Conservation (phyloP, 2,888 invertebrate species). For the Dysmachus trigonus region DNA sequence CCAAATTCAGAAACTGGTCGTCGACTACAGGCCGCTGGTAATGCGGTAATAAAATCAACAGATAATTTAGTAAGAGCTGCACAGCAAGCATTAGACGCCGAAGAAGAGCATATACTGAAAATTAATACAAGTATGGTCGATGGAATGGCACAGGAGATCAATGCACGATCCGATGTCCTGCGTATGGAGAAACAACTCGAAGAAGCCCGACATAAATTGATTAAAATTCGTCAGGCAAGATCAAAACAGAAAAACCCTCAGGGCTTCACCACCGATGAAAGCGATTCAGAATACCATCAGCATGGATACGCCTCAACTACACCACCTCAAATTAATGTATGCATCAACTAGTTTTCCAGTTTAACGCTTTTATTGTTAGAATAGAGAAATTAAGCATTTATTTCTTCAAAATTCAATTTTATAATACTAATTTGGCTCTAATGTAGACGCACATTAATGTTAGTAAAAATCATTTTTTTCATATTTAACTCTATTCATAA, state of each 20-base stretch:
- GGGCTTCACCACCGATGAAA: constrained; percentile 67
- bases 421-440: neutral
- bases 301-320: constrained; percentile 56
- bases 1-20: constrained; percentile 93
- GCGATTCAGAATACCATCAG: constrained; percentile 68
- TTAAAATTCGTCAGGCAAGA: constrained; percentile 91
- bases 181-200: constrained; percentile 94
- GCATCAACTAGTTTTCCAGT: neutral
- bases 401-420: neutral
- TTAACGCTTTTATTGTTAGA: neutral
- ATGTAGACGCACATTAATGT: neutral
- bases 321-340: constrained; percentile 28
- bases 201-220: constrained; percentile 88
- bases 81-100: constrained; percentile 88
- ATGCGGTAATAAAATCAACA: constrained; percentile 96
- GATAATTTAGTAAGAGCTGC: constrained; percentile 97
- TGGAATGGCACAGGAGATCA: constrained; percentile 95
- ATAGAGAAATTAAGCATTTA: neutral
- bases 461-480: neutral
- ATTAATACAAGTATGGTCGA: constrained; percentile 95
- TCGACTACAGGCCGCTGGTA: constrained; percentile 90
- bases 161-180: constrained; percentile 88
- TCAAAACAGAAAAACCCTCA: constrained; percentile 77
- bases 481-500: neutral
- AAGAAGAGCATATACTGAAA: constrained; percentile 90